Evolutionary conservation across 2,888 invertebrate genomes (phyloP), one percentile per base, ranked within the genome.

Genomic region (Dorcus parallelipipedus): DNA sequence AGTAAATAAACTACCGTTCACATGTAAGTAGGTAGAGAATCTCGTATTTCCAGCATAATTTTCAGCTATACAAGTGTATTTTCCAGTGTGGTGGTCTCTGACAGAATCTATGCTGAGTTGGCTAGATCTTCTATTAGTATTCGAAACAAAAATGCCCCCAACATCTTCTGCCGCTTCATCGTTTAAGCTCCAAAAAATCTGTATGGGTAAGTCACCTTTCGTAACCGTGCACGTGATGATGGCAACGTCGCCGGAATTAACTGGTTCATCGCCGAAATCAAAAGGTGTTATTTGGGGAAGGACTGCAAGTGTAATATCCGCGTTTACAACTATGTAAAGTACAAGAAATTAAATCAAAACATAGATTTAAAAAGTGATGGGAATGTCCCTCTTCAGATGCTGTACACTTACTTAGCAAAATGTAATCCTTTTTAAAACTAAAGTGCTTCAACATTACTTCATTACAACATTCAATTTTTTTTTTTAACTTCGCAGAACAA

Each of bases 171-270:
- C 86, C 61, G 81, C 82, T 75, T 80, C 76, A 66, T 84, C 81
- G 76, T 91, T 88, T 75, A 89, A 87, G 70, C 83, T 84, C 93
- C 93, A 93, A 52, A 82, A 83, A 58, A 93, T 86, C 64, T 83
- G 83, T 59, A 93, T 82, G 52, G 90, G 90, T 62, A 56, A 41
- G 78, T 92, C 91, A 62, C 92, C 90, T 78, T 88, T 87, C 61
- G 84, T 84, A 50, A 87, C 84, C 63, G 86, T 84, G 75, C 90
- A 90, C 56, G 83, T 84, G 72, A 86, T 82, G 72, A 86, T 86
- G 45, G 86, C 84, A 49, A 84, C 83, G 74, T 89, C 88, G 54
- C 88, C 89, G 61, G 86, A 86, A 75, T 86, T 86, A 23, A 79
- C 76, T 49, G 80, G 77, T 49, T 80, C 81, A 38, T 84, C 82